Evolutionary conservation across 1,140 invertebrate genomes (phyloP), one percentile per base, ranked within the genome.

Genomic region (Cyrtorhinus lividipennis): DNA sequence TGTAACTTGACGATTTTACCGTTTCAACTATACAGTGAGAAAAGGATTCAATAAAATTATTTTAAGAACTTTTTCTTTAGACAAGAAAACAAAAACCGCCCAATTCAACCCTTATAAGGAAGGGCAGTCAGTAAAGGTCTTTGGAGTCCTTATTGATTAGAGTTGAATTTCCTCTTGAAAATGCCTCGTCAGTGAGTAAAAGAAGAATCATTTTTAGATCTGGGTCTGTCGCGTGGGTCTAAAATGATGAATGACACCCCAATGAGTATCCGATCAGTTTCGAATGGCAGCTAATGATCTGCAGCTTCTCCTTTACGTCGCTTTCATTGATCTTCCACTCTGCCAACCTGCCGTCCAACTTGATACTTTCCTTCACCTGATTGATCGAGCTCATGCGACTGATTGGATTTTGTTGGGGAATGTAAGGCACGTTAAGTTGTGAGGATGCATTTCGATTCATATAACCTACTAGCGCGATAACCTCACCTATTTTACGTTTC

Each of bases 201-300:
- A 20, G 48, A 10, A 20, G 20, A 53, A 53, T 53, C 48, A 53
- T 53, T 53, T 53, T 53, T 20, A 20, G 10, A 53, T 53, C 48
- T 53, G 48, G 48, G 48, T n/a, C n/a, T n/a, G n/a, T n/a, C n/a
- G n/a, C n/a, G n/a, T n/a, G 12, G 10, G 20, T 22, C 10, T 20
- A 22, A 53, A 53, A 53, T 53, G 48, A 53, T 53, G 10, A 53
- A 53, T 53, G 48, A 5, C 48, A 8, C 30, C 30, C n/a, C n/a
- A n/a, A n/a, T n/a, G 30, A 10, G 10, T 20, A 22, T 53, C 10
- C 18, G 48, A 53, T 15, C 48, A 20, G 18, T 20, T 12, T n/a
- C n/a, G 48, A 53, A 53, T 53, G 48, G 20, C 10, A 53, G 12
- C 48, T 53, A 53, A 53, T 53, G 48, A 53, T 53, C 48, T 5